These are phyloP conservation scores for Eolophus roseicapilla DNA, from an alignment of 2,113 vertebrate genomes.

Conservation along the genomic window DNA sequence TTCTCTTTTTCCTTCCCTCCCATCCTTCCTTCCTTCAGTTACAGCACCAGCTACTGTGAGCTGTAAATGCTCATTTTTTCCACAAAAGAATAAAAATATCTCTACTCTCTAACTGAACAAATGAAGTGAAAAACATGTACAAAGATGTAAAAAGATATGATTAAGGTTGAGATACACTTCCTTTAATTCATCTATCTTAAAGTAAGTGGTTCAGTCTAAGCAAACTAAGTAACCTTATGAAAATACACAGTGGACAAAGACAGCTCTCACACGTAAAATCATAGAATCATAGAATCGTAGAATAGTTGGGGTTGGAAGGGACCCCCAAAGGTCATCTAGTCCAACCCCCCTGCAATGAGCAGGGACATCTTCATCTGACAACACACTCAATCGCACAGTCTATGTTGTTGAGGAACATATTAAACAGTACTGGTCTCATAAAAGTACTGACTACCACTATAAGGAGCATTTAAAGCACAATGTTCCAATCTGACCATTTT, in stretches of 20 bases:
- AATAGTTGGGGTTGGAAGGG: neutral
- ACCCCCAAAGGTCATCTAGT: neutral
- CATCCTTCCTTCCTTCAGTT: neutral
- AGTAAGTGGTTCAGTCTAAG: neutral
- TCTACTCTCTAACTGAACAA: neutral
- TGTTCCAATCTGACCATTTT: neutral
- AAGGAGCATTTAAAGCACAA: neutral
- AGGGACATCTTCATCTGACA: neutral
- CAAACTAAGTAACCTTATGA: neutral
- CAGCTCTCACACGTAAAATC: neutral
- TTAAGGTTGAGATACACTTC: neutral
- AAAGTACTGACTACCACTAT: neutral
- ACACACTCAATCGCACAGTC: neutral
- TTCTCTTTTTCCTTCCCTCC: too few species aligned
- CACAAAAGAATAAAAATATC: neutral
- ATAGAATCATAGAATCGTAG: neutral
- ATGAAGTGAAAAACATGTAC: neutral
- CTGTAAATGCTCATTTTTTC: neutral
- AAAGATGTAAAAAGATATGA: neutral
- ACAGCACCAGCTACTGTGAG: neutral
- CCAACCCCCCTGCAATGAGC: neutral
- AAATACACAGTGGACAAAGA: neutral
- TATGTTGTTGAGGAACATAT: neutral
- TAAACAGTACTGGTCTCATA: neutral
- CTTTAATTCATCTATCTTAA: neutral